Percentiles rank a stretch among this genome's conserved stretches.
phyloP scores from a whole-genome alignment of 2,888 invertebrate genomes.

The Eilema griseolum region DNA sequence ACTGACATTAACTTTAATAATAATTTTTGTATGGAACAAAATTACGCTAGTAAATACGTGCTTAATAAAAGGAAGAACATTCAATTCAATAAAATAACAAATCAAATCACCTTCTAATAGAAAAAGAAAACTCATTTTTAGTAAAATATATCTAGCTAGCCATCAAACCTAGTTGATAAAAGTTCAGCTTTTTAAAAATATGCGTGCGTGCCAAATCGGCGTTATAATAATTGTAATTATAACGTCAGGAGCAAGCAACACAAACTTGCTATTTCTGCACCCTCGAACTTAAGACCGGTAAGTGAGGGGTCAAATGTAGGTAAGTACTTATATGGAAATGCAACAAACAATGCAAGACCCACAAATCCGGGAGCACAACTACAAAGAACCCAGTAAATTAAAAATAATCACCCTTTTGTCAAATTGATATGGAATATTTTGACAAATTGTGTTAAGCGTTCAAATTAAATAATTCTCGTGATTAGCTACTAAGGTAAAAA shows the following conservation, averaged over 20 bases:
- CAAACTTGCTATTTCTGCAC: neutral
- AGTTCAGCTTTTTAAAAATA: neutral
- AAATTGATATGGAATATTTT: no score
- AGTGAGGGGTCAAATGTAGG: neutral
- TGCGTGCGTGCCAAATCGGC: neutral
- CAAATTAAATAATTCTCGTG: neutral
- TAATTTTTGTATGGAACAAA: neutral
- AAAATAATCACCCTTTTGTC: no score
- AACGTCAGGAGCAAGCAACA: neutral
- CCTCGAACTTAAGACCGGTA: neutral
- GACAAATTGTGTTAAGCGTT: neutral
- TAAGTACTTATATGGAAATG: neutral
- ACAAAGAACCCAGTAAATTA: neutral
- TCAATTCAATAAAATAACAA: neutral
- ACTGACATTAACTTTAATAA: neutral
- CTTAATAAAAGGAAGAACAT: neutral
- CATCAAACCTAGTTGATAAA: neutral
- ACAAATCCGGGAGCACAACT: no score
- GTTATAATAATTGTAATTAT: neutral
- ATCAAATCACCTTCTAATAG: conserved; percentile 20
- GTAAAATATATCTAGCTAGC: neutral
- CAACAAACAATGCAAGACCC: neutral
- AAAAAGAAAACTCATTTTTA: neutral
- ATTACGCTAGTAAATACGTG: neutral
- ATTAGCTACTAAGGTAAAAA: no score